Evolutionary conservation across 2,888 invertebrate species (phyloP), one percentile per base, ranked within the genome.

Genomic region (Proisotoma minuta): DNA sequence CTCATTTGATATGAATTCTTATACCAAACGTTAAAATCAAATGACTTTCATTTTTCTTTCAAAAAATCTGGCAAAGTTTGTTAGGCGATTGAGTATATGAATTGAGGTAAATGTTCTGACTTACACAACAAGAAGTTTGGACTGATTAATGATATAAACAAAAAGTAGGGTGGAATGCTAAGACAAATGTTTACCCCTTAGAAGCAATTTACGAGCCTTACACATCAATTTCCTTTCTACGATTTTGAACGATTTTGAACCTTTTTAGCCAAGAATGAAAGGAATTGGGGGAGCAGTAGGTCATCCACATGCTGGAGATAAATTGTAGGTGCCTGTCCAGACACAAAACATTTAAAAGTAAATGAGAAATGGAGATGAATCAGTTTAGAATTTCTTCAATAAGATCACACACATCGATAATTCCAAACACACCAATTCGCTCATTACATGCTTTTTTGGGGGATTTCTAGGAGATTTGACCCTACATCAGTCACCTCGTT

Each of bases 121-220:
- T 43, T 43, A 4, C 43, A 43, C 43, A 43, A 43, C 26, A 49
- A 49, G 49, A 24, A 49, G 49, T 24, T 24, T 49, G 10, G 43
- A 47, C 68, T 70, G 70, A 70, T 70, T 70, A 70, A 70, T 70
- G 70, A 70, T 68, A 68, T 70, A 70, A 70, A 70, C 70, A 70
- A 28, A 59, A 54, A 65, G 61, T 60, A 62, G 53, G 27, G 23
- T 23, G 24, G 26, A 56, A 56, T 64, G 63, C 59, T 64, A 68
- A 70, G 68, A 71, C 73, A 67, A 70, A 63, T 73, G 73, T 73
- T 73, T 73, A 71, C 66, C 62, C 63, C 65, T 47, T 39, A 58
- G 57, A 69, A 65, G 57, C 66, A 73, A 73, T 73, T 73, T 73
- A 73, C 71, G 73, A 73, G 65, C 57, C 60, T 60, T 49, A 39